phyloP scores from a whole-genome alignment of 2,113 vertebrate species.

The Seriola rivoliana region DNA sequence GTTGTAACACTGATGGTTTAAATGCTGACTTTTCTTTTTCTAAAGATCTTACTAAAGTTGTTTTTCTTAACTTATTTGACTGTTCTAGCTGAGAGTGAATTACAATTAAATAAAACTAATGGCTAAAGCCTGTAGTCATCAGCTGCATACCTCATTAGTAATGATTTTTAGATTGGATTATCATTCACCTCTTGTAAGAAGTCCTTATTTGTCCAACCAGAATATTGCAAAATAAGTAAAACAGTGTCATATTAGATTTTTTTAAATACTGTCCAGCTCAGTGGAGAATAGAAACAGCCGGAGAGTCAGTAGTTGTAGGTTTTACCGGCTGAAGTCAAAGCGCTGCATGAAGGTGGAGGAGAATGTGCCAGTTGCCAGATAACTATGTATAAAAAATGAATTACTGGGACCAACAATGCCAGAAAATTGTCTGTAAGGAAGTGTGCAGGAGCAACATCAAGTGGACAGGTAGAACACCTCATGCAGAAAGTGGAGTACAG shows the following conservation, averaged over 20 bases:
- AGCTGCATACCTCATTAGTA: neutral
- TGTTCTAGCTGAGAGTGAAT: neutral
- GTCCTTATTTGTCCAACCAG: neutral
- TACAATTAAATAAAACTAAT: neutral
- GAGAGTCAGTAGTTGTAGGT: neutral
- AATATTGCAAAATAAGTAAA: neutral
- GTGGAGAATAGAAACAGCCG: neutral
- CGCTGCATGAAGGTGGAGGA: neutral
- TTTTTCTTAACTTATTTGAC: neutral
- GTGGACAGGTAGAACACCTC: slow-evolving; percentile 1
- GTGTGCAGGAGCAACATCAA: neutral
- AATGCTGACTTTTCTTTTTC: neutral
- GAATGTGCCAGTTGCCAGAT: neutral
- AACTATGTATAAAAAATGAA: neutral
- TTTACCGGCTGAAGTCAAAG: neutral
- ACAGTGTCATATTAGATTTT: neutral
- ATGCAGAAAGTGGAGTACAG: neutral
- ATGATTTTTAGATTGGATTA: neutral
- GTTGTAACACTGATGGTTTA: neutral
- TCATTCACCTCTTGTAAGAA: neutral
- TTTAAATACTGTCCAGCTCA: neutral
- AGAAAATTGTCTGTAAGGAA: neutral
- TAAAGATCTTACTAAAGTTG: neutral
- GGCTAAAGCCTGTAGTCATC: neutral
- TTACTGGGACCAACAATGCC: neutral